Evolutionary conservation across 2,797 vertebrate species (phyloP).

Genomic region (Xyrichtys novacula): DNA sequence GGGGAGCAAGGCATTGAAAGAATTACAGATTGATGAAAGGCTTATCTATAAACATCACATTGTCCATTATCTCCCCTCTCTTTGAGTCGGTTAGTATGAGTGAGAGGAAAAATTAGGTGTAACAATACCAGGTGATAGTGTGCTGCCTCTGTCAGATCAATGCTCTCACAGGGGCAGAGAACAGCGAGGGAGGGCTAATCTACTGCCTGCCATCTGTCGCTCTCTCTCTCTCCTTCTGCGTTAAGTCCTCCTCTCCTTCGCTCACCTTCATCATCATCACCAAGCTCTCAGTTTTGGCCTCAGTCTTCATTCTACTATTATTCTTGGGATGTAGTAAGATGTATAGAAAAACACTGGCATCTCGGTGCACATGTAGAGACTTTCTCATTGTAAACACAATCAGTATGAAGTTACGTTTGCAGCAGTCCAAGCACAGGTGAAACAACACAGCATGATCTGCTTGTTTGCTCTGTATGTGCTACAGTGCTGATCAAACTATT

Average conservation of each 20-base stretch:
- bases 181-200: slow-evolving; percentile 48
- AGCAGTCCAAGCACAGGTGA: neutral
- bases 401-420: neutral
- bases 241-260: slow-evolving; percentile 27
- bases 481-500: too few relatives aligned
- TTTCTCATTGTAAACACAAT: neutral
- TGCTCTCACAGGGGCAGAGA: slow-evolving; percentile 42
- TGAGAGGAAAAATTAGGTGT: too few relatives aligned
- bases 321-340: neutral
- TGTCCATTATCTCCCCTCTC: too few relatives aligned
- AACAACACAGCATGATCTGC: neutral
- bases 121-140: too few relatives aligned
- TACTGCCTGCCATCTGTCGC: slow-evolving; percentile 70
- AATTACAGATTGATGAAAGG: neutral
- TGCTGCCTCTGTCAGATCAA: slow-evolving; percentile 12
- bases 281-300: slow-evolving; percentile 3
- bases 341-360: neutral
- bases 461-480: too few relatives aligned
- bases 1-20: neutral
- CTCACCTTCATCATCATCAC: slow-evolving; percentile 3
- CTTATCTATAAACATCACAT: too few relatives aligned
- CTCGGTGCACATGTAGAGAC: neutral
- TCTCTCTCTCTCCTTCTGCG: slow-evolving; percentile 26
- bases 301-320: neutral
- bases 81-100: too few relatives aligned